A percentile compares a stretch with the other conserved stretches of the same genome.
phyloP scores from a whole-genome alignment of 2,113 vertebrate genomes.

The Rhineura floridana region DNA sequence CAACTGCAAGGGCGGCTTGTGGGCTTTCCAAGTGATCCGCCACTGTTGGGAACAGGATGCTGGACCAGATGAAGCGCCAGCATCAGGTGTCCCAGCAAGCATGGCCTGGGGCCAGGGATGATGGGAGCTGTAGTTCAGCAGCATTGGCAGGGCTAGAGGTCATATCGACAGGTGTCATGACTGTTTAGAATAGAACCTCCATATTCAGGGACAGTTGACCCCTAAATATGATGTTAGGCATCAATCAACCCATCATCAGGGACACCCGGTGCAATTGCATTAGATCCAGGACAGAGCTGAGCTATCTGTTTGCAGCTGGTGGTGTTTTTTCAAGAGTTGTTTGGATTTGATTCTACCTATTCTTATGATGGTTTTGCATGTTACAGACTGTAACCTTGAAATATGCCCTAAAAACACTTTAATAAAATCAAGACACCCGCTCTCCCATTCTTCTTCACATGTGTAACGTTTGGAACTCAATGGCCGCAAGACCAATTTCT shows the following conservation, averaged over 20 bases:
- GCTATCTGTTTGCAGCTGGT: too few species aligned
- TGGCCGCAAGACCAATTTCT: neutral
- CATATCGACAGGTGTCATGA: neutral
- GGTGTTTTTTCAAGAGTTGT: too few species aligned
- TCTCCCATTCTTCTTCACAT: neutral
- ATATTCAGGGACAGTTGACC: neutral
- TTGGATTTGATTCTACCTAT: too few species aligned
- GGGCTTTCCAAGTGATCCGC: neutral
- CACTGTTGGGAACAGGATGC: neutral
- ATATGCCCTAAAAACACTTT: too few species aligned
- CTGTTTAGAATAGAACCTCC: neutral
- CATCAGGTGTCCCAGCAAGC: neutral
- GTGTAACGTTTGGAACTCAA: neutral
- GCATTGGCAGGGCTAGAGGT: neutral
- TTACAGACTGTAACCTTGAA: too few species aligned
- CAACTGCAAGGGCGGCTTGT: neutral
- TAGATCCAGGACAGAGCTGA: neutral
- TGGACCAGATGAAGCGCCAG: neutral
- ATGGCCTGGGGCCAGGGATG: too few species aligned
- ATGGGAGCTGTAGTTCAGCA: too few species aligned
- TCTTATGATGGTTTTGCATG: too few species aligned
- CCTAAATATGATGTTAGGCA: too few species aligned
- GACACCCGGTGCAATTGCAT: too few species aligned
- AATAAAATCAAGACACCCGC: too few species aligned
- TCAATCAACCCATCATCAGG: too few species aligned